Conservation (phyloP, 2,888 invertebrate genomes). For the Cactoblastis cactorum region DNA sequence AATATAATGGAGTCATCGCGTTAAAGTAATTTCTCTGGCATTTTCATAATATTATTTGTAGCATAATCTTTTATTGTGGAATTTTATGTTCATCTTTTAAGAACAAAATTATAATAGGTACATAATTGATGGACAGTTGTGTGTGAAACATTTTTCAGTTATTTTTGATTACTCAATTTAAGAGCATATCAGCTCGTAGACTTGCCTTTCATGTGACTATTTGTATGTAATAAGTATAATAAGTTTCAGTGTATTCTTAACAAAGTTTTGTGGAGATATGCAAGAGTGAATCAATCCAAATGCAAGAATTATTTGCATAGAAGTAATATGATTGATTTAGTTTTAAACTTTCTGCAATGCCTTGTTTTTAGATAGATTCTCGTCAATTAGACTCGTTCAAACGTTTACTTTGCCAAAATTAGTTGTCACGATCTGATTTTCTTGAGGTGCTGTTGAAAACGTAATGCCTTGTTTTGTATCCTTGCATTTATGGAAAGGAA, state of each 20-base stretch:
- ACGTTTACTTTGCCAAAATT: constrained; percentile 9
- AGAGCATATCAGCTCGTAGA: constrained; percentile 10
- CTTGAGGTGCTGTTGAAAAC: constrained; percentile 39
- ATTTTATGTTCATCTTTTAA: constrained; percentile 17
- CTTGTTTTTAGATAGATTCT: not conserved
- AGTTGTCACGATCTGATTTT: constrained; percentile 39
- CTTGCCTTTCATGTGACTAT: constrained; percentile 6
- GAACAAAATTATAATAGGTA: constrained; percentile 1
- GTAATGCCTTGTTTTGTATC: constrained; percentile 25
- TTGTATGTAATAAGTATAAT: constrained; percentile 1
- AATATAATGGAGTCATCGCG: constrained; percentile 1
- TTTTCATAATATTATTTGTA: constrained; percentile 23
- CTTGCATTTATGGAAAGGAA: constrained; percentile 26
- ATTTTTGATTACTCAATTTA: constrained; percentile 5
- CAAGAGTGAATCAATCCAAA: not conserved
- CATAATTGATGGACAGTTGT: not conserved
- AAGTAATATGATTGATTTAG: not conserved
- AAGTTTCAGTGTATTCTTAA: constrained; percentile 6
- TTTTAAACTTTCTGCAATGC: not conserved
- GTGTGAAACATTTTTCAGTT: not conserved
- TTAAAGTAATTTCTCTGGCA: not conserved
- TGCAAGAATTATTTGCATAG: not conserved
- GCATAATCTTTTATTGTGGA: constrained; percentile 15
- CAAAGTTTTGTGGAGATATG: not conserved
- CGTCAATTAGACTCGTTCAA: constrained; percentile 18